Evolutionary conservation across 2,113 vertebrate genomes (phyloP).

Genomic region (Alaudala cheleensis): DNA sequence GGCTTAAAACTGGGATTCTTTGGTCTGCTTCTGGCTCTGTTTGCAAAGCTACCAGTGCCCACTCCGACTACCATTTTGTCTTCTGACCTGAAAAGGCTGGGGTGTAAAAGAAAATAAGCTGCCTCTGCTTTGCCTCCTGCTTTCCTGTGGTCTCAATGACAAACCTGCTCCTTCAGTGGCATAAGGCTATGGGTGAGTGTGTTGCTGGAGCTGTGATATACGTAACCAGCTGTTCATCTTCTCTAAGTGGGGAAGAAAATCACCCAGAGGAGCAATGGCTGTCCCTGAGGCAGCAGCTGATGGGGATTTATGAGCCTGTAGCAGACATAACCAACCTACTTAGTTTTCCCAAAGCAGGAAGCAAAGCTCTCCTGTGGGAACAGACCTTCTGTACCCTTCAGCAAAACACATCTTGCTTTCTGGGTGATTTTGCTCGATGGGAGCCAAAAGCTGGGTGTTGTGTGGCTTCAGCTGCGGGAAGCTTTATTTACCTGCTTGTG

Average conservation of each 20-base stretch:
- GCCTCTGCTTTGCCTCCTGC: neutral
- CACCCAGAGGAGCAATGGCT: slow-evolving; percentile 22
- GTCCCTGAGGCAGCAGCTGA: slow-evolving; percentile 21
- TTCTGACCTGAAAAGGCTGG: neutral
- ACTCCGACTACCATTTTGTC: neutral
- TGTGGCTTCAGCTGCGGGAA: rapidly evolving
- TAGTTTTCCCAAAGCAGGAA: slow-evolving; percentile 29
- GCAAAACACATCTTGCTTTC: neutral
- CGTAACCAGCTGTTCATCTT: slow-evolving; percentile 15
- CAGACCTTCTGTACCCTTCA: neutral
- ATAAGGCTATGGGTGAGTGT: neutral
- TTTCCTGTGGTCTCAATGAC: neutral
- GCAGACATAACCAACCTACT: slow-evolving; percentile 1
- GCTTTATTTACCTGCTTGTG: neutral
- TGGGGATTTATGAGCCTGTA: slow-evolving; percentile 29
- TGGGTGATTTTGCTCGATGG: neutral
- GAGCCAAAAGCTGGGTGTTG: neutral
- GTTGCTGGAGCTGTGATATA: neutral
- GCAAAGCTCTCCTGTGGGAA: neutral
- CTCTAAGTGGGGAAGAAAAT: slow-evolving; percentile 8
- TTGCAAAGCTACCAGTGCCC: neutral
- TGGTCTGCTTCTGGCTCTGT: neutral
- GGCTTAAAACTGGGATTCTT: neutral
- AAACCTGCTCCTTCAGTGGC: neutral
- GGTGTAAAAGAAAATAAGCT: neutral